Evolutionary conservation across 2,888 invertebrate genomes (phyloP).

Genomic region (Cerastis rubricosa): DNA sequence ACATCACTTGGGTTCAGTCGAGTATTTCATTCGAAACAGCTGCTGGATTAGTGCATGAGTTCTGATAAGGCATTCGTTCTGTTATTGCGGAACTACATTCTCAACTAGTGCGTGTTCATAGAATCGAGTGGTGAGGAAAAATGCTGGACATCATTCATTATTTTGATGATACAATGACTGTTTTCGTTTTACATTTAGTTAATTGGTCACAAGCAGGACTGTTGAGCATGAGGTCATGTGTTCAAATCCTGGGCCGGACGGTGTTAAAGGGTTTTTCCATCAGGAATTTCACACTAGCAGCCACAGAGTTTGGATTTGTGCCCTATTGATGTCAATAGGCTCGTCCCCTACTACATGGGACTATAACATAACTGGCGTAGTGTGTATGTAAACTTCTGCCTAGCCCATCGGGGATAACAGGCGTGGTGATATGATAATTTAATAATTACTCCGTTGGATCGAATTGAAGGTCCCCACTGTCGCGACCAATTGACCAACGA

Average conservation of each 20-base stretch:
- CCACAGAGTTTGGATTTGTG: too few relatives aligned
- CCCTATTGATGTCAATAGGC: too few relatives aligned
- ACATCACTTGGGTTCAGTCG: slow-evolving; percentile 21
- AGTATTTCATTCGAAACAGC: slow-evolving; percentile 5
- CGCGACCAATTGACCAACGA: neutral
- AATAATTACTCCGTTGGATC: too few relatives aligned
- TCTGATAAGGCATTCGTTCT: neutral
- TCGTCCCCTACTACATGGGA: neutral
- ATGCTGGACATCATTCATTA: too few relatives aligned
- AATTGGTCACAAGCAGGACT: too few relatives aligned
- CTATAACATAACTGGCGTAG: neutral
- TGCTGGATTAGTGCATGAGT: neutral
- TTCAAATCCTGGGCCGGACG: too few relatives aligned
- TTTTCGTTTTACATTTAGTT: too few relatives aligned
- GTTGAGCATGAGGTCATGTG: too few relatives aligned
- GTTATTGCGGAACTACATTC: too few relatives aligned
- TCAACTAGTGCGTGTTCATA: neutral
- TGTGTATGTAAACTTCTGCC: neutral
- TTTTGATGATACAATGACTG: too few relatives aligned
- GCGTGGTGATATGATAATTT: neutral
- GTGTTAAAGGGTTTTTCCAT: too few relatives aligned
- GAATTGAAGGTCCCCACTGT: neutral
- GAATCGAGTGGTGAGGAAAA: neutral
- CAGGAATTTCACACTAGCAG: too few relatives aligned
- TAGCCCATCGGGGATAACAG: neutral